These are phyloP conservation scores for Leptestheria dahalacensis DNA, from an alignment of 1,140 invertebrate genomes.

Conservation along the genomic window DNA sequence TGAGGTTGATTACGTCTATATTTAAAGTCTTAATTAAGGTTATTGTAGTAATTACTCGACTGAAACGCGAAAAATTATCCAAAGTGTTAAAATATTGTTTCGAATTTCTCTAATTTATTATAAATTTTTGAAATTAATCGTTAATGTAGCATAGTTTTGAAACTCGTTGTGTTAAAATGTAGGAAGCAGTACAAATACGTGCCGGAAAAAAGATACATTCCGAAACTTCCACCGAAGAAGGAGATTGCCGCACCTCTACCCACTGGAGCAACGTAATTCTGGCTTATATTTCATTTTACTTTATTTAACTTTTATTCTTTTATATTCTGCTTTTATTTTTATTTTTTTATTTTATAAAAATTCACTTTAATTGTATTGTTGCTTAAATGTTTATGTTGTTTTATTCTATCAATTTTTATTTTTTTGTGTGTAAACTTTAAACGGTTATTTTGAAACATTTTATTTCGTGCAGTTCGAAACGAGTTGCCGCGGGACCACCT, in stretches of 20 bases:
- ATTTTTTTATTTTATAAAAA: slow-evolving; percentile 13
- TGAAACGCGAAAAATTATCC: no score
- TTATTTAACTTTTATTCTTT: background rate
- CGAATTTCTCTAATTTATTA: no score
- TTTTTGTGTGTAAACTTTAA: no score
- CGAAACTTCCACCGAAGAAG: slow-evolving; percentile 3
- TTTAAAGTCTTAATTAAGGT: no score
- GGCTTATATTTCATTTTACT: background rate
- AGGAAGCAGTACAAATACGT: slow-evolving; percentile 49
- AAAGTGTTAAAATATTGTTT: no score
- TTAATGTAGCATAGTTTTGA: background rate
- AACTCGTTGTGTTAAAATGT: slow-evolving; percentile 19
- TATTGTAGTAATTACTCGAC: no score
- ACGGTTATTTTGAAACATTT: background rate
- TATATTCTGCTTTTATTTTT: slow-evolving; percentile 16
- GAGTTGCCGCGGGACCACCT: slow-evolving; percentile 28
- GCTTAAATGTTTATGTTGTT: no score
- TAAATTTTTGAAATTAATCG: background rate
- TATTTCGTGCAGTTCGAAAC: background rate
- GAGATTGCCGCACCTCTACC: background rate
- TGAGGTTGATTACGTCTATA: no score
- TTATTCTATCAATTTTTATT: no score
- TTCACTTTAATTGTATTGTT: no score
- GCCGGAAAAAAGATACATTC: slow-evolving; percentile 43
- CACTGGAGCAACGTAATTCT: background rate